Percentiles rank a stretch among this genome's conserved stretches.
These are phyloP conservation scores for Linyphia triangularis DNA, from an alignment of 2,888 invertebrate species.

Conservation along the genomic window DNA sequence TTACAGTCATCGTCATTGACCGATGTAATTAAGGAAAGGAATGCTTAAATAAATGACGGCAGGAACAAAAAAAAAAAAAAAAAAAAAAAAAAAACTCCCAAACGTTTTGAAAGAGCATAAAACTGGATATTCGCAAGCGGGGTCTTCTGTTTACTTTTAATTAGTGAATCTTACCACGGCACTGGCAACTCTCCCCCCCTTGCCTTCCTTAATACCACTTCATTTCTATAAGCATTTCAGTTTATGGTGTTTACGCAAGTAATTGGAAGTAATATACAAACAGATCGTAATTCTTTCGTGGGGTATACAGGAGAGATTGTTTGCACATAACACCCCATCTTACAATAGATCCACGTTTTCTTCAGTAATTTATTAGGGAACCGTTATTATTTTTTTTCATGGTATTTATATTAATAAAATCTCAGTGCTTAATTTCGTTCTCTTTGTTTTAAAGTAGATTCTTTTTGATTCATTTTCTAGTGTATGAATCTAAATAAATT, in stretches of 20 bases:
- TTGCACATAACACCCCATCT: constrained; percentile 66
- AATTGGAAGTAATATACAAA: constrained; percentile 73
- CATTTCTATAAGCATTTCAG: constrained; percentile 64
- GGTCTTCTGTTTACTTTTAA: constrained; percentile 72
- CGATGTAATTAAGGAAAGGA: constrained; percentile 73
- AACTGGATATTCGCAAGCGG: constrained; percentile 57
- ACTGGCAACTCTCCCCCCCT: not conserved
- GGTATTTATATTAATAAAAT: constrained; percentile 63
- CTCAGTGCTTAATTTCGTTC: constrained; percentile 27
- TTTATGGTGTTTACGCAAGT: constrained; percentile 74
- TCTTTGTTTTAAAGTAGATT: constrained; percentile 53
- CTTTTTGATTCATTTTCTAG: constrained; percentile 1
- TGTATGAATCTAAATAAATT: constrained; percentile 72
- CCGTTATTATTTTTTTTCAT: not conserved
- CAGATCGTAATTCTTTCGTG: constrained; percentile 69
- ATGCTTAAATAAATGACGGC: constrained; percentile 57
- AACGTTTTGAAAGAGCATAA: constrained; percentile 51
- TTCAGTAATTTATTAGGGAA: constrained; percentile 32
- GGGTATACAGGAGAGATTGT: constrained; percentile 52
- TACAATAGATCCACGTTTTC: constrained; percentile 27
- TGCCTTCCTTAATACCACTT: constrained; percentile 45
- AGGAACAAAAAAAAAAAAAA: too few species aligned
- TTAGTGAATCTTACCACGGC: constrained; percentile 57
- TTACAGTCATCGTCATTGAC: constrained; percentile 46
- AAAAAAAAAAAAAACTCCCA: constrained; percentile 19